Conservation (phyloP, 1,140 invertebrate genomes). For the Drosophila varians region DNA sequence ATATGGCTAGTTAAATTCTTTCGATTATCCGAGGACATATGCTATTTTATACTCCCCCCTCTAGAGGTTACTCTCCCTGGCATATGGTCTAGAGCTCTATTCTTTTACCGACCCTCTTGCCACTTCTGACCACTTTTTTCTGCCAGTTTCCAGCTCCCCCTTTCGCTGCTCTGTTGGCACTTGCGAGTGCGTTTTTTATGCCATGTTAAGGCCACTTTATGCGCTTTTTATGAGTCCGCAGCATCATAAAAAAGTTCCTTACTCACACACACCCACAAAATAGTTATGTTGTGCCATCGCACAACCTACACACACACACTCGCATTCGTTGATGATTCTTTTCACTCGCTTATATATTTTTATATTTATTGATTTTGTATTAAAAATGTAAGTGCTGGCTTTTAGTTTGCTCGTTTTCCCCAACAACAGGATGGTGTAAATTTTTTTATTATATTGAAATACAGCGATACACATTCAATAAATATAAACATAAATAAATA, state of each 20-base stretch:
- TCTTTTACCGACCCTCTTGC: neutral
- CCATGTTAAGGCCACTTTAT: slow-evolving; percentile 78
- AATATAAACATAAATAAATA: slow-evolving; percentile 60
- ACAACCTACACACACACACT: slow-evolving; percentile 1
- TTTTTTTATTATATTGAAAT: slow-evolving; percentile 69
- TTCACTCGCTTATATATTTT: slow-evolving; percentile 42
- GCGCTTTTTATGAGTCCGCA: slow-evolving; percentile 77
- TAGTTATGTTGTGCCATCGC: slow-evolving; percentile 20
- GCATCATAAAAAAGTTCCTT: slow-evolving; percentile 67
- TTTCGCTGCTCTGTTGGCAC: slow-evolving; percentile 44
- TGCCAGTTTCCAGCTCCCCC: neutral
- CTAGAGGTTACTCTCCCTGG: slow-evolving; percentile 6
- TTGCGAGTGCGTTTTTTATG: slow-evolving; percentile 76
- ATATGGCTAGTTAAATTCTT: slow-evolving; percentile 19
- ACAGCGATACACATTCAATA: slow-evolving; percentile 59
- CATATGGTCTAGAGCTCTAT: slow-evolving; percentile 21
- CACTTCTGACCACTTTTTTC: neutral
- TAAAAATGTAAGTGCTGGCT: slow-evolving; percentile 76
- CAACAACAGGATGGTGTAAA: slow-evolving; percentile 20
- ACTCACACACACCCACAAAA: slow-evolving; percentile 42
- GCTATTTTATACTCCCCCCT: neutral
- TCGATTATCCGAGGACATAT: slow-evolving; percentile 18
- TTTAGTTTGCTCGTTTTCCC: slow-evolving; percentile 58
- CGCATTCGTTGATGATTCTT: slow-evolving; percentile 32
- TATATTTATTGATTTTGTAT: slow-evolving; percentile 80